Conservation (phyloP, 2,113 vertebrate species). For the Pleuronectes platessa region DNA sequence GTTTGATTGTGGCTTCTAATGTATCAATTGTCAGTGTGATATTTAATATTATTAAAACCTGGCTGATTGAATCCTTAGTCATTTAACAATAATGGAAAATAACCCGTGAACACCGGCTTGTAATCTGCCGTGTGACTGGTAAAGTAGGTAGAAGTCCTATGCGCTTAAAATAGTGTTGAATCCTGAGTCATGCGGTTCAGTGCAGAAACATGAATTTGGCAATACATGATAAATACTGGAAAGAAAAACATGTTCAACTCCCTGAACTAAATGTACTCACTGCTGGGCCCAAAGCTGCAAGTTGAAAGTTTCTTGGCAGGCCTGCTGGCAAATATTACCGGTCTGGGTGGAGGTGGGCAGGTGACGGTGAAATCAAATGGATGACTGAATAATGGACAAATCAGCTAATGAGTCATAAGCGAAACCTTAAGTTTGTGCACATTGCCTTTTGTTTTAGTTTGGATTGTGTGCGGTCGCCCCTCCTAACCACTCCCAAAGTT, state of each 20-base stretch:
- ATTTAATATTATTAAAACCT: neutral
- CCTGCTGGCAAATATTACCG: neutral
- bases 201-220: constrained; percentile 8
- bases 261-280: neutral
- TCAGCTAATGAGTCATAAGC: constrained; percentile 24
- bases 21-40: too few species aligned
- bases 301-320: neutral
- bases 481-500: constrained; percentile 34
- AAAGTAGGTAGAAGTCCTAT: neutral
- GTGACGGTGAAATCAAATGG: constrained; percentile 17
- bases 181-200: neutral
- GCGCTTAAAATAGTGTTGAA: neutral
- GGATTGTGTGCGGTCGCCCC: neutral
- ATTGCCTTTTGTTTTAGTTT: constrained; percentile 3
- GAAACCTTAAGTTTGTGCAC: constrained; percentile 3
- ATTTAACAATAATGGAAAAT: neutral
- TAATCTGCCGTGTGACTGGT: neutral
- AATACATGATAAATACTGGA: neutral
- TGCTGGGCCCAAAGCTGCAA: neutral
- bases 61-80: neutral
- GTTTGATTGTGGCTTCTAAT: too few species aligned
- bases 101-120: neutral
- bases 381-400: constrained; percentile 30
- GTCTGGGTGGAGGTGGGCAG: constrained; percentile 4
- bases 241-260: neutral